Base-by-base conservation (phyloP, 2,888 invertebrate species). In the Merodon equestris region DNA sequence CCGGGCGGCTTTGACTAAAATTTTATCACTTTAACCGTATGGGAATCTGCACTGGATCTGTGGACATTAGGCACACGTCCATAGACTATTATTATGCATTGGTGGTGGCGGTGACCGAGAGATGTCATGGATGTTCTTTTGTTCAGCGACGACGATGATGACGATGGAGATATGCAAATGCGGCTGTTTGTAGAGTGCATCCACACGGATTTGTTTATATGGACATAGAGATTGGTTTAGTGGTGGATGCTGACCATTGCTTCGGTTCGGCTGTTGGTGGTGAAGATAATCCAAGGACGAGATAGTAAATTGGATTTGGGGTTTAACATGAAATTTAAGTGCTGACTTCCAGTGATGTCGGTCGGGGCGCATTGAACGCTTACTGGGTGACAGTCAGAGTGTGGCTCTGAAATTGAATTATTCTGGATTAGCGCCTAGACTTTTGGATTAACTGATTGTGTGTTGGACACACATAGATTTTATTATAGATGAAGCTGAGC, bases 291-390 rank as follows among this genome's bases (percentile, higher is more conserved):
- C 67, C 67, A 51, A 47, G 61, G 77, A 63, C 51, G 61, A 77
- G 77, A 77, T 67, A 67, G 67, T 67, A 77, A 77, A 72, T 77
- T 77, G 77, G 67, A 77, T 77, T 77, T 72, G 77, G 51, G 72
- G 72, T 67, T 77, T 51, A 77, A 72, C 77, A 77, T 72, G 53
- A 67, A 77, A 72, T 77, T 77, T 67, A 67, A 77, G 77, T 77
- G 77, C 72, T 61, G 77, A 77, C 61, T 77, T 60, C 45, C 38
- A 54, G 57, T 64, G 47, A 53, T 27, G 34, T 58, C 54, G 57
- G 17, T 53, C 48, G 48, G 19, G 51, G 36, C 34, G 27, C 45
- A 50, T 42, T 60, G 56, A 57, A 71, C 50, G 40, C 63, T 19
- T 40, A 66, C 45, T 72, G 45, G 56, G 3, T 47, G 34, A 66